Evolutionary conservation across 2,888 invertebrate species (phyloP).

Genomic region (Platycheirus albimanus): DNA sequence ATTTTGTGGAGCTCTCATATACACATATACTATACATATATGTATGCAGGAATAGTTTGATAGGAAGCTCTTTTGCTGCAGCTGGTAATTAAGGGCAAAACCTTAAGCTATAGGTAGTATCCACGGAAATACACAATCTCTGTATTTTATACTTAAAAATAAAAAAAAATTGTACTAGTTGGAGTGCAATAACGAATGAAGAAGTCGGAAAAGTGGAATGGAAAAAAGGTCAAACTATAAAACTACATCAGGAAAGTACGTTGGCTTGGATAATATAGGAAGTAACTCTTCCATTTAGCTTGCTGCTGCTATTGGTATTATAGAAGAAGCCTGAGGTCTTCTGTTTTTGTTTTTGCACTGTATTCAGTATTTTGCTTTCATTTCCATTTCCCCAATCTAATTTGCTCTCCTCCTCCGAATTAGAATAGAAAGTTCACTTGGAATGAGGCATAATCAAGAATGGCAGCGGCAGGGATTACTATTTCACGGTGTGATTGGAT

Average conservation of each 20-base stretch:
- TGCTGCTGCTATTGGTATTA: too few species aligned
- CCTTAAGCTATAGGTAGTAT: background rate
- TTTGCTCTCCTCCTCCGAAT: conserved; percentile 11
- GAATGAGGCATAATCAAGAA: conserved; percentile 1
- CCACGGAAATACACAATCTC: background rate
- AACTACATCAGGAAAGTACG: background rate
- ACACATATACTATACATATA: too few species aligned
- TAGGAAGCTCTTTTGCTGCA: background rate
- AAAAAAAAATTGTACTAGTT: background rate
- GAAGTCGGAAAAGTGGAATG: background rate
- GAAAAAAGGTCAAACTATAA: background rate
- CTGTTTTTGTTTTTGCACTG: background rate
- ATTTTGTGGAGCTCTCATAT: too few species aligned
- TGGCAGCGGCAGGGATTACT: conserved; percentile 6
- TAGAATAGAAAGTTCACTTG: conserved; percentile 39
- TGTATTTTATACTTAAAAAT: too few species aligned
- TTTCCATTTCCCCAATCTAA: conserved; percentile 2
- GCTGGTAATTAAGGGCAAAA: background rate
- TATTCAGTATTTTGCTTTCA: conserved; percentile 15
- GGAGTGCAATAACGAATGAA: background rate
- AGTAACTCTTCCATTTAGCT: background rate
- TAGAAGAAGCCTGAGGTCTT: background rate
- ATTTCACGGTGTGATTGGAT: conserved; percentile 39
- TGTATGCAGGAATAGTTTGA: too few species aligned
- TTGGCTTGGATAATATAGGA: background rate